A percentile compares a stretch with the other conserved stretches of the same genome.
These are phyloP conservation scores for Hololepta plana DNA, from an alignment of 2,888 invertebrate genomes.

Conservation along the genomic window DNA sequence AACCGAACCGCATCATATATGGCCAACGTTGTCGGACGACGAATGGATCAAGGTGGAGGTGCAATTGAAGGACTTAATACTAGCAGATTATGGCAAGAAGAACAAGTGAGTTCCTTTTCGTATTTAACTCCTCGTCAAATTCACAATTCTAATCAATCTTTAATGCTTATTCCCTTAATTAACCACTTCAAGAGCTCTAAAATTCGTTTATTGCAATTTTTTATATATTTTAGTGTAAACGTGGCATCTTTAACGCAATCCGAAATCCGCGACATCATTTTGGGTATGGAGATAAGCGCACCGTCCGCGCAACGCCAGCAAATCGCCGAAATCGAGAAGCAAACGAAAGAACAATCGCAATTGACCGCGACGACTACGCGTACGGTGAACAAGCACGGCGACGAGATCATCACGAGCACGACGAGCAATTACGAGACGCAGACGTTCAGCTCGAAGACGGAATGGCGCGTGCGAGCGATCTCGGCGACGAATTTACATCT, in stretches of 20 bases:
- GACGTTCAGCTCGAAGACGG: slow-evolving; percentile 96
- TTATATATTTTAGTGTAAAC: slow-evolving; percentile 73
- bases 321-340: slow-evolving; percentile 99
- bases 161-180: too few species aligned
- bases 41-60: slow-evolving; percentile 98
- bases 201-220: too few species aligned
- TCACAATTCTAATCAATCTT: neutral
- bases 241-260: slow-evolving; percentile 98
- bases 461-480: slow-evolving; percentile 97
- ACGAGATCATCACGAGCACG: slow-evolving; percentile 97
- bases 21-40: slow-evolving; percentile 94
- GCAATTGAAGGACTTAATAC: slow-evolving; percentile 91
- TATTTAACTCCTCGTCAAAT: slow-evolving; percentile 4
- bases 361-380: slow-evolving; percentile 96
- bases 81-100: slow-evolving; percentile 99
- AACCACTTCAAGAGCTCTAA: too few species aligned
- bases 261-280: slow-evolving; percentile 96
- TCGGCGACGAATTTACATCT: slow-evolving; percentile 94
- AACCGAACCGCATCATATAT: slow-evolving; percentile 98
- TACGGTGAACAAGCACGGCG: slow-evolving; percentile 98
- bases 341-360: slow-evolving; percentile 97
- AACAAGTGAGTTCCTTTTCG: slow-evolving; percentile 54
- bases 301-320: slow-evolving; percentile 98
- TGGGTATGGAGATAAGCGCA: slow-evolving; percentile 99
- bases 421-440: slow-evolving; percentile 98